Evolutionary conservation across 2,113 vertebrate species (phyloP).

Genomic region (Donacobius atricapilla): DNA sequence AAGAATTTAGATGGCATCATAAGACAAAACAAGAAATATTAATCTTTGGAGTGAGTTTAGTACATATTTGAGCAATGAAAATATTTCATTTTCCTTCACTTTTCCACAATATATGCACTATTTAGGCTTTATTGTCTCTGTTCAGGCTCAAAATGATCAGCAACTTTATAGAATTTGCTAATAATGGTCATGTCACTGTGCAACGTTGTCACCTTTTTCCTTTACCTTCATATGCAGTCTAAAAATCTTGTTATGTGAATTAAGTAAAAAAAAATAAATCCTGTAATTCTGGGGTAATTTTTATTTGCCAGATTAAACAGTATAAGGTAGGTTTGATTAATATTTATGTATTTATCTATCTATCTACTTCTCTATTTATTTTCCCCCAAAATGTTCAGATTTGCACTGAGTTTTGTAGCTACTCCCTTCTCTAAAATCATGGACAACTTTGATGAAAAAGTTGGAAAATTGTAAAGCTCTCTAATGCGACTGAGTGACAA

Average conservation of each 20-base stretch:
- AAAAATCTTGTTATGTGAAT: neutral
- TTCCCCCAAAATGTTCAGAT: neutral
- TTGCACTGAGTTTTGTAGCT: neutral
- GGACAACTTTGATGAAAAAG: neutral
- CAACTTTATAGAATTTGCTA: neutral
- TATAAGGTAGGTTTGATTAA: accelerated
- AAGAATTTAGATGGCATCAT: neutral
- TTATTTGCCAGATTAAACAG: neutral
- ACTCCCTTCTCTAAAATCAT: neutral
- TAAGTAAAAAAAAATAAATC: neutral
- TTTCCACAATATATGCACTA: accelerated
- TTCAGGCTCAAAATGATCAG: neutral
- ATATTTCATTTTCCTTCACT: accelerated
- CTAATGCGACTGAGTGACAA: neutral
- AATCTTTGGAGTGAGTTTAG: neutral
- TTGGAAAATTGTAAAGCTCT: neutral
- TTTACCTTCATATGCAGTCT: accelerated
- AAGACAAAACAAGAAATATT: neutral
- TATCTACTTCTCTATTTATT: neutral
- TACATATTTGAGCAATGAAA: neutral
- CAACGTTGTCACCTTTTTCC: neutral
- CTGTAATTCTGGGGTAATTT: neutral
- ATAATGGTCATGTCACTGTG: neutral
- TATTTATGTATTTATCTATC: too few species aligned
- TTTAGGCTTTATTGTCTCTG: neutral